Evolutionary conservation across 1,140 invertebrate genomes (phyloP), one percentile per base, ranked within the genome.

Genomic region (Lutraria rhynchaena): DNA sequence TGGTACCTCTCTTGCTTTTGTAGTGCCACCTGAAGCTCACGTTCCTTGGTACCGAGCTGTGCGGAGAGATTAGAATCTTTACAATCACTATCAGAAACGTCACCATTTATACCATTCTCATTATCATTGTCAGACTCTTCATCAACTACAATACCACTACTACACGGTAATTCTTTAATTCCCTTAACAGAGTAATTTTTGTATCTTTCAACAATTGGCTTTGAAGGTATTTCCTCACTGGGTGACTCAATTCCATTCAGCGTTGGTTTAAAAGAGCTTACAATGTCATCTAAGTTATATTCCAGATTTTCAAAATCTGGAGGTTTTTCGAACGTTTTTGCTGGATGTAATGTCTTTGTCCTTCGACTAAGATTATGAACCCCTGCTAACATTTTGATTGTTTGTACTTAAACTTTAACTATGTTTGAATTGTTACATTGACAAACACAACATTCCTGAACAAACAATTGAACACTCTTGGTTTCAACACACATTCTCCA

Each of bases 1-100:
- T 90, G 89, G 83, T 88, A 89, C 3, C 78, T 49, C 33, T 89
- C 87, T 70, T 91, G 90, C 67, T 87, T 85, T 73, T 88, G 86
- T 11, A 91, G 63, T 0, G 89, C 87, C 35, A 69, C 51, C 51
- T 87, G 85, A 9, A 90, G 83, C 65, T 89, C 86, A 61, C 82
- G 83, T 83, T 90, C 89, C 78, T 89, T 89, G 24, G 78, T 83
- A 44, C 83, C 83, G 46, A 87, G 85, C 89, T 90, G 85, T 51
- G 37, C 24, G 31, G 76, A 78, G 19, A 61, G 41, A 67, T n/a
- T 19, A 61, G 49, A 61, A 49, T 65, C 35, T 31, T 77, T 61
- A 77, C 49, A 55, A 24, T 80, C 65, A 44, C 46, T 29, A 46
- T 69, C 53, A n/a, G 63, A 49, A 57, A 11, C 22, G 24, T 80